These are phyloP conservation scores for Delphinapterus leucas DNA, from an alignment of 2,113 vertebrate species.

Conservation along the genomic window DNA sequence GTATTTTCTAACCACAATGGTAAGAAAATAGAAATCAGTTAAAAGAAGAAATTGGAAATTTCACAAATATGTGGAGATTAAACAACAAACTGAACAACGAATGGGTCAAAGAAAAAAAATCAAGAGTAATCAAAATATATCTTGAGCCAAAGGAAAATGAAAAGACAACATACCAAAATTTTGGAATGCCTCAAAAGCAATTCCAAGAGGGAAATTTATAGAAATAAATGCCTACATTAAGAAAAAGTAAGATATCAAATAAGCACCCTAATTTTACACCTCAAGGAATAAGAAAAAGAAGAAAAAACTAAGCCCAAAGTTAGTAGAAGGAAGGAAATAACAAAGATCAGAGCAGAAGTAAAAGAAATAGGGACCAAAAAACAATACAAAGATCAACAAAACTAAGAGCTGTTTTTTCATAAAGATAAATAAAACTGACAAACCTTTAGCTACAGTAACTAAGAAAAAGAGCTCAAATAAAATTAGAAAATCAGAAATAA, in stretches of 20 bases:
- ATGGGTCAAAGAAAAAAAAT: not conserved
- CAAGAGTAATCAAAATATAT: not conserved
- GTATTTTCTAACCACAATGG: not conserved
- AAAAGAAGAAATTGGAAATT: not conserved
- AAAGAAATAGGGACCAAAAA: not conserved
- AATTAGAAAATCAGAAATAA: not conserved
- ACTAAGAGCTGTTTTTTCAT: not conserved
- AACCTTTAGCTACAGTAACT: not conserved
- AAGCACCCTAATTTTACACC: not conserved
- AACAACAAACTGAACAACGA: not conserved
- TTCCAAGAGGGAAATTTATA: not conserved
- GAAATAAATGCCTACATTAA: not conserved
- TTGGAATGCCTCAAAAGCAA: not conserved
- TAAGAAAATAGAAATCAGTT: not conserved
- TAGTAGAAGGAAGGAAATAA: not conserved
- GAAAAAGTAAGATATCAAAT: not conserved
- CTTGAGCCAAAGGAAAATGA: not conserved
- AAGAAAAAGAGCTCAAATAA: not conserved
- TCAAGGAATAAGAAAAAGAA: not conserved
- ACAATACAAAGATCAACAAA: not conserved
- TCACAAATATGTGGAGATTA: not conserved
- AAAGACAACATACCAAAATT: not conserved
- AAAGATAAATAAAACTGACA: not conserved
- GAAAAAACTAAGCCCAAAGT: not conserved
- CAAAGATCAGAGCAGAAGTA: not conserved